Conservation (phyloP, 2,797 vertebrate genomes). For the Arctocebus calabarensis region DNA sequence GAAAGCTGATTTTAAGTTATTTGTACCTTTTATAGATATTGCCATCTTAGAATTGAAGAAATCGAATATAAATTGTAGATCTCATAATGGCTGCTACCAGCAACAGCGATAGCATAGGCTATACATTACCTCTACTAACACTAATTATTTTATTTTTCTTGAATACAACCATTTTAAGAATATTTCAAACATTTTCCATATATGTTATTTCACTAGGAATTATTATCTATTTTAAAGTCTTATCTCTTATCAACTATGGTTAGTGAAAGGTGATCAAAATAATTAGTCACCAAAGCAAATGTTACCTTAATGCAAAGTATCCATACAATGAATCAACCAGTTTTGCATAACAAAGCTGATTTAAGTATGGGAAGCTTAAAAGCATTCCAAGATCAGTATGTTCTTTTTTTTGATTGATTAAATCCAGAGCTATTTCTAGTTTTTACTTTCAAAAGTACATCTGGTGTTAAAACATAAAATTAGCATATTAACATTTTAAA, state of each 20-base stretch:
- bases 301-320: not conserved
- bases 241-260: not conserved
- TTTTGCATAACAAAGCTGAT: not conserved
- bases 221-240: not conserved
- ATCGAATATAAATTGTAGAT: not conserved
- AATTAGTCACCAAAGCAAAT: conserved; percentile 34
- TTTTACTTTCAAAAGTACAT: conserved; percentile 38
- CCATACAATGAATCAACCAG: not conserved
- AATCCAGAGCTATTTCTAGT: not conserved
- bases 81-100: not conserved
- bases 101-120: not conserved
- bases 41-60: conserved; percentile 13
- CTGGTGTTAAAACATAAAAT: not conserved
- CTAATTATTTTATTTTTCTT: conserved; percentile 39
- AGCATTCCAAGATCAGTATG: not conserved
- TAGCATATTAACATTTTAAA: not conserved
- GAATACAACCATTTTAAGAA: not conserved
- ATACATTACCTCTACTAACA: not conserved
- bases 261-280: conserved; percentile 20
- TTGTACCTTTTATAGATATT: conserved; percentile 27
- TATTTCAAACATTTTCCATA: not conserved
- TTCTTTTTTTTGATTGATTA: not conserved
- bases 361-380: not conserved
- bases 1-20: conserved; percentile 30
- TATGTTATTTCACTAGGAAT: not conserved